These are phyloP conservation scores for Choristoneura rosaceana DNA, from an alignment of 2,888 invertebrate species.

Conservation along the genomic window DNA sequence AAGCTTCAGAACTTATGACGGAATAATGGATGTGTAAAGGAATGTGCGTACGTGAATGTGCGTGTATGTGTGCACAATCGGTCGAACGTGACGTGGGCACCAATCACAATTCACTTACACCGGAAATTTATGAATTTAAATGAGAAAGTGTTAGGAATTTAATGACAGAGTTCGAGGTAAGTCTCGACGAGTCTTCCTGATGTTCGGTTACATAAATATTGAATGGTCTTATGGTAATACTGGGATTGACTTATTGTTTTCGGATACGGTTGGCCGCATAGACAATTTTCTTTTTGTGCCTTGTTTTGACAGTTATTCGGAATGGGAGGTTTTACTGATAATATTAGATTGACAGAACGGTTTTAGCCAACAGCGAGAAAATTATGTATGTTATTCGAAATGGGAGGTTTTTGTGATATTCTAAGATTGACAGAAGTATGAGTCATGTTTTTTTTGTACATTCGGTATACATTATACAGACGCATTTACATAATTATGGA, in stretches of 20 bases:
- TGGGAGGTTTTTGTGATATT: constrained; percentile 1
- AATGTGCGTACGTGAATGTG: constrained; percentile 55
- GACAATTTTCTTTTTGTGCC: constrained; percentile 57
- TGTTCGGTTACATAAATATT: constrained; percentile 70
- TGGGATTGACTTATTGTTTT: constrained; percentile 61
- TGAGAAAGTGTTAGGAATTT: constrained; percentile 85
- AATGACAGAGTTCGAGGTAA: constrained; percentile 76
- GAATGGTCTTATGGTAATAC: constrained; percentile 56
- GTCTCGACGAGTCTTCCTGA: constrained; percentile 65
- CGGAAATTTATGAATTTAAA: constrained; percentile 86
- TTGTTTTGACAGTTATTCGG: constrained; percentile 39
- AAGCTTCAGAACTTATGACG: constrained; percentile 37
- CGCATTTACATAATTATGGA: constrained; percentile 1
- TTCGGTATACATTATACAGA: background rate
- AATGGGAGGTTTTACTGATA: constrained; percentile 31
- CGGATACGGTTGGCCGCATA: constrained; percentile 55
- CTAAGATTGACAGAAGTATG: background rate
- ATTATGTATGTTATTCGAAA: constrained; percentile 4
- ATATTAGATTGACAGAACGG: constrained; percentile 8
- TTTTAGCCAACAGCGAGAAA: background rate
- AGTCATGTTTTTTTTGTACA: background rate
- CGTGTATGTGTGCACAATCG: constrained; percentile 74
- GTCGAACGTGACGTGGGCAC: constrained; percentile 74
- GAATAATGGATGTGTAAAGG: constrained; percentile 55
- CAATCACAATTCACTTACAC: constrained; percentile 74